Base-by-base conservation (phyloP, 2,888 invertebrate species). In the Byasa hedistus region DNA sequence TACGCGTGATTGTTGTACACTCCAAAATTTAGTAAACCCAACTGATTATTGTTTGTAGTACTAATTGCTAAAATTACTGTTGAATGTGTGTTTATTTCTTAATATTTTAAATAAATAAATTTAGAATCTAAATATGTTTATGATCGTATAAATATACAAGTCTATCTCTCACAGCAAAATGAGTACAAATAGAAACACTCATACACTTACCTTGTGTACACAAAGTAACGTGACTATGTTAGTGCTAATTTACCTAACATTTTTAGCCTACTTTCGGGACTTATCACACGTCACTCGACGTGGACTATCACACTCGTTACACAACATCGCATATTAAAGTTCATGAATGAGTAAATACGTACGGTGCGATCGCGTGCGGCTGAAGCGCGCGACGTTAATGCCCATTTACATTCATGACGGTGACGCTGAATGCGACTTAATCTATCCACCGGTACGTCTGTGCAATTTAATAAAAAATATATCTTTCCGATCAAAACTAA, bases 401-500 rank as follows among this genome's bases (percentile, higher is more conserved):
- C 71, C 65, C 67, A 73, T 75, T 72, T 73, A 72, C 70, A 71
- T 74, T 72, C 75, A 71, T 72, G 74, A 73, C 72, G 68, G 68
- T 69, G 71, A 70, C 70, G 68, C 56, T 65, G 71, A 73, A 71
- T 72, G 71, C 70, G 69, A 70, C 71, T 71, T 76, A 76, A 74
- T 73, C 72, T 73, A 69, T 63, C 60, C 66, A 21, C 68, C 66
- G 69, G 64, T 72, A 68, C 59, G 64, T 61, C 54, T 67, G 60
- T 68, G 68, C 68, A 73, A 75, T 71, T 69, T 69, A 65, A 69
- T 70, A 68, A 75, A 70, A 71, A 69, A 74, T 75, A 52, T 69
- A 73, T 65, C 44, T 48, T 68, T 69, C 77, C 75, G 73, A 75
- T 77, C 73, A 17, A 71, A 69, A 74, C 68, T 75, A 70, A 74